Evolutionary conservation across 2,888 invertebrate genomes (phyloP), one percentile per base, ranked within the genome.

Genomic region (Leptura quadrifasciata): DNA sequence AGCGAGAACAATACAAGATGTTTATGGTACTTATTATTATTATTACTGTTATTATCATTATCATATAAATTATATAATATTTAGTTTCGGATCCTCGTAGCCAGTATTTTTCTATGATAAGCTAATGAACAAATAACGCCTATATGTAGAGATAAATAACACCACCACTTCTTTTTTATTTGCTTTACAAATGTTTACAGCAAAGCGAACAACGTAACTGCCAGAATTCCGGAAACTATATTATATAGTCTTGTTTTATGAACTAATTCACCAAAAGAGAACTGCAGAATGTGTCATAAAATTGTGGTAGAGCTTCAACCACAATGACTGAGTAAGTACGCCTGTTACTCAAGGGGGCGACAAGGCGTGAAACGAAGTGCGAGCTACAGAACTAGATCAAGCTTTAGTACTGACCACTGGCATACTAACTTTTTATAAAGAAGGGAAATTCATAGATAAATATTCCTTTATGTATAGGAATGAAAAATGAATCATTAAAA

Each of bases 261-360:
- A 9, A 57, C 57, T 18, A 57, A 55, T 15, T 18, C 55, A 55
- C 55, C 55, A 18, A 9, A 20, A 15, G 57, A 57, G 20, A 57
- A 78, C 71, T 78, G 68, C 75, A 71, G 71, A 76, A 75, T 72
- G 65, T 79, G 73, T 76, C 78, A 75, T 76, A 71, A 76, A 79
- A 76, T 75, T 76, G 79, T 76, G 75, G 76, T 73, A 60, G 73
- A 74, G 75, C 73, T 71, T 72, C 71, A 21, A 76, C 74, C 72
- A 72, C 75, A 71, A 75, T 58, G 70, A 27, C 76, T 72, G 73
- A 67, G 76, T 77, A 78, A 80, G 69, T 74, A 74, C 67, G 55
- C 67, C 67, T 60, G 69, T 72, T 74, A 72, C 80, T 81, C 78
- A 68, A 70, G 81, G 76, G 76, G 77, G 77, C 78, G 79, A 77